A percentile compares a stretch with the other conserved stretches of the same genome.
phyloP scores from a whole-genome alignment of 2,113 vertebrate genomes.

The Zingel zingel region DNA sequence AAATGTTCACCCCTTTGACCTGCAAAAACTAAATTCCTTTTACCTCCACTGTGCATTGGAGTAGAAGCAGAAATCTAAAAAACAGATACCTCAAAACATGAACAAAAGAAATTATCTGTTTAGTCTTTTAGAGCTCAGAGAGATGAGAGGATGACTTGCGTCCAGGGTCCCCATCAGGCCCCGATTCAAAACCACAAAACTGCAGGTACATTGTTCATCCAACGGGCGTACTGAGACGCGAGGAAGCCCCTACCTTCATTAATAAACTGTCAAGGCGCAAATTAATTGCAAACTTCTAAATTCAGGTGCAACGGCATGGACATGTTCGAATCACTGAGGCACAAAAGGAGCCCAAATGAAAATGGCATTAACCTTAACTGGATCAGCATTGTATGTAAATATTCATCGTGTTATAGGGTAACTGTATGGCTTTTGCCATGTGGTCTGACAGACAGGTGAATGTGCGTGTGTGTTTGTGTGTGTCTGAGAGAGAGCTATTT shows the following conservation, averaged over 20 bases:
- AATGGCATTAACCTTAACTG: constrained; percentile 62
- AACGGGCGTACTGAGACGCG: not conserved
- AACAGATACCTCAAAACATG: not conserved
- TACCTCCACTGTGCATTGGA: not conserved
- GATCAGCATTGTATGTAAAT: constrained; percentile 65
- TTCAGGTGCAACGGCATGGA: constrained; percentile 23
- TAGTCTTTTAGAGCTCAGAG: not conserved
- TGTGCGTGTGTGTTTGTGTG: constrained; percentile 37
- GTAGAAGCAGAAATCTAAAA: not conserved
- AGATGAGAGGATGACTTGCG: not conserved
- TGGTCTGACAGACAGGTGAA: constrained; percentile 66
- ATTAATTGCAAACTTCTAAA: constrained; percentile 39
- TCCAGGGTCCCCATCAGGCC: not conserved
- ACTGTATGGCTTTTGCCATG: constrained; percentile 54
- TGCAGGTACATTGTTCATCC: not conserved
- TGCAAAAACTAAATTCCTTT: not conserved
- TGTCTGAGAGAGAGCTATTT: constrained; percentile 42
- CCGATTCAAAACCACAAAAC: not conserved
- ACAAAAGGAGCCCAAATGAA: constrained; percentile 33
- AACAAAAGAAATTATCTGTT: not conserved
- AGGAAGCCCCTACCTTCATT: constrained; percentile 14
- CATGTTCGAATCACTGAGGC: constrained; percentile 16
- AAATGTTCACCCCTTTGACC: not conserved
- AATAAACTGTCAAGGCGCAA: constrained; percentile 42
- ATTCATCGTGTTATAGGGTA: constrained; percentile 54